Evolutionary conservation across 1,140 invertebrate species (phyloP), one percentile per base, ranked within the genome.

Genomic region (Nephotettix cincticeps): DNA sequence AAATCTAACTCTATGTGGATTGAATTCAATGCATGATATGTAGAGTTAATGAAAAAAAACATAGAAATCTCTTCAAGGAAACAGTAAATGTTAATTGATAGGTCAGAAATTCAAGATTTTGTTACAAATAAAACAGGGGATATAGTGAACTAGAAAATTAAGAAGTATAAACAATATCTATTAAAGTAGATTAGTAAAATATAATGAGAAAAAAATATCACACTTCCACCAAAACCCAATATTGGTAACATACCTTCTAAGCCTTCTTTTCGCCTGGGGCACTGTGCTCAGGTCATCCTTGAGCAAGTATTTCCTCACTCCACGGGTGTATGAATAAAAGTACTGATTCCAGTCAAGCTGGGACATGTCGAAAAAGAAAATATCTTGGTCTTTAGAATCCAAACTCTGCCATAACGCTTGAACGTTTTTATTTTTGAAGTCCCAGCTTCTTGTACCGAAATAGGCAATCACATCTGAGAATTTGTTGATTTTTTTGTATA

Each of bases 401-500:
- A 95, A 77, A 23, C 85, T 85, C 0, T 79, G 76, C 76, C 87
- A 84, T 64, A 96, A 79, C n/a, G 77, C 75, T 14, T 87, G 80
- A 0, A 87, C 81, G 77, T 93, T 93, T 0, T 85, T 80, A 74
- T 90, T 90, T 21, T 84, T 79, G 75, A 94, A 93, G 32, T 85
- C 84, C 87, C 92, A 94, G 73, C 90, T 81, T 47, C 86, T 82
- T 0, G 84, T 83, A 21, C 88, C 87, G 77, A 94, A 94, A 77
- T 89, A 93, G 43, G 88, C 84, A 19, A 93, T 81, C 1, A 88
- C 87, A 19, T 83, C 82, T 23, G 88, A 85, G 64, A 92, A 89
- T 77, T 90, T 89, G 70, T 89, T 84, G 45, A 94, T 87, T 79
- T 91, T 91, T 21, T 84, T 83, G 76, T 93, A 93, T 11, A 91